Evolutionary conservation across 1,140 invertebrate species (phyloP).

Genomic region (Calephelis virginiensis): DNA sequence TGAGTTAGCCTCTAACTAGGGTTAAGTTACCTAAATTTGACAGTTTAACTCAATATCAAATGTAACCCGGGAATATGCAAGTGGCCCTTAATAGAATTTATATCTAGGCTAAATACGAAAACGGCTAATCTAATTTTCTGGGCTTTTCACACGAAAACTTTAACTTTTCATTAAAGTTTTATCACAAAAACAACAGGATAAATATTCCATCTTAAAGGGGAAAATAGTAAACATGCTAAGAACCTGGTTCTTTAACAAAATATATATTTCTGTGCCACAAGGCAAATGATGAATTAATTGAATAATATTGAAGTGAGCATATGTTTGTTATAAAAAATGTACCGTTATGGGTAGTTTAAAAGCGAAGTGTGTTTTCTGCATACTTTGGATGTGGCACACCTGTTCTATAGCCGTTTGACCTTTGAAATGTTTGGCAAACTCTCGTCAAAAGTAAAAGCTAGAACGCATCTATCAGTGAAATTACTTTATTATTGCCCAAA

Average conservation of each 20-base stretch:
- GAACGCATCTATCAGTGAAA: conserved; percentile 11
- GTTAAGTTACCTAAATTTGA: too few relatives aligned
- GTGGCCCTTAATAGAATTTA: too few relatives aligned
- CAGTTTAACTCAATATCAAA: too few relatives aligned
- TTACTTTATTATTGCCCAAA: conserved; percentile 25
- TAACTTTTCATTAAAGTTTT: too few relatives aligned
- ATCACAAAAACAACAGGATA: too few relatives aligned
- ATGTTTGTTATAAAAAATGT: not conserved
- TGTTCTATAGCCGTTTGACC: conserved; percentile 25
- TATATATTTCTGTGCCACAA: not conserved
- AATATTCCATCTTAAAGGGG: too few relatives aligned
- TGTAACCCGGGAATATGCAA: too few relatives aligned
- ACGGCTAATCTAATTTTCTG: too few relatives aligned
- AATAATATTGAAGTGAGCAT: conserved; percentile 8
- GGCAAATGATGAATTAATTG: conserved; percentile 4
- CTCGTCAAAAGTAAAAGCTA: conserved; percentile 31
- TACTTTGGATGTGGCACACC: conserved; percentile 27
- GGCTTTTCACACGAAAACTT: too few relatives aligned
- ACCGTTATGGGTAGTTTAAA: not conserved
- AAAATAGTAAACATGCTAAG: too few relatives aligned
- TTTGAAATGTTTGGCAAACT: conserved; percentile 22
- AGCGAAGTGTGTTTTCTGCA: conserved; percentile 10
- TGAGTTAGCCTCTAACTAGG: too few relatives aligned
- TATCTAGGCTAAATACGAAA: too few relatives aligned
- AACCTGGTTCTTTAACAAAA: not conserved